Evolutionary conservation across 2,888 invertebrate genomes (phyloP).

Genomic region (Lymantria dispar): DNA sequence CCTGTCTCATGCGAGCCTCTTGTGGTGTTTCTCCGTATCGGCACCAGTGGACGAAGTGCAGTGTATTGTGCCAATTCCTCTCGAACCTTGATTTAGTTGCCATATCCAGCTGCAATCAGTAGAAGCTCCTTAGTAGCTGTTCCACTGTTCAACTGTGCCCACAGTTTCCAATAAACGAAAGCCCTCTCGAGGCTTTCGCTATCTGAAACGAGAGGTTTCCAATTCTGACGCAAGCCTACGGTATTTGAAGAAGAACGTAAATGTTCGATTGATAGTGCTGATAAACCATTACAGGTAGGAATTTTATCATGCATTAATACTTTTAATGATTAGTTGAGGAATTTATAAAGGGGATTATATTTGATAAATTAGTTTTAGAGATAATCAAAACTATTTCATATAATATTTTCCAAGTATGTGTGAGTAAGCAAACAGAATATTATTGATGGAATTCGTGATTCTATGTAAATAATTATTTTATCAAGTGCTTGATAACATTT

Average conservation of each 20-base stretch:
- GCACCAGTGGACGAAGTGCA: constrained; percentile 87
- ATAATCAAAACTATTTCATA: background rate
- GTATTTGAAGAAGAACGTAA: constrained; percentile 48
- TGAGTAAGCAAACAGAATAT: too few species aligned
- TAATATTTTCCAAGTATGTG: too few species aligned
- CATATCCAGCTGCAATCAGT: constrained; percentile 82
- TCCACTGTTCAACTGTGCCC: constrained; percentile 66
- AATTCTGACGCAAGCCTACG: constrained; percentile 76
- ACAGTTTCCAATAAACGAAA: constrained; percentile 71
- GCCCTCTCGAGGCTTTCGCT: constrained; percentile 70
- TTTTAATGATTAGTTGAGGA: constrained; percentile 28
- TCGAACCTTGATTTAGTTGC: constrained; percentile 82
- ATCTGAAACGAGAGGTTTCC: constrained; percentile 82
- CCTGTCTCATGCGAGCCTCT: constrained; percentile 87
- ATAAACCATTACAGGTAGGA: constrained; percentile 52
- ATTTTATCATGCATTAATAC: constrained; percentile 47
- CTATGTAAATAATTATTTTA: too few species aligned
- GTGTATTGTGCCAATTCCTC: constrained; percentile 86
- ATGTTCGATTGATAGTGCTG: constrained; percentile 45
- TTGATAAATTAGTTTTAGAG: constrained; percentile 23
- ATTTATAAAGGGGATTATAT: constrained; percentile 21
- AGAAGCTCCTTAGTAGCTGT: constrained; percentile 79
- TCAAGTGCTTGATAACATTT: too few species aligned
- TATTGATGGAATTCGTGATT: too few species aligned
- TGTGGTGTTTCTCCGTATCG: constrained; percentile 86